Evolutionary conservation across 2,888 invertebrate species (phyloP).

Genomic region (Leptogaster cylindrica): DNA sequence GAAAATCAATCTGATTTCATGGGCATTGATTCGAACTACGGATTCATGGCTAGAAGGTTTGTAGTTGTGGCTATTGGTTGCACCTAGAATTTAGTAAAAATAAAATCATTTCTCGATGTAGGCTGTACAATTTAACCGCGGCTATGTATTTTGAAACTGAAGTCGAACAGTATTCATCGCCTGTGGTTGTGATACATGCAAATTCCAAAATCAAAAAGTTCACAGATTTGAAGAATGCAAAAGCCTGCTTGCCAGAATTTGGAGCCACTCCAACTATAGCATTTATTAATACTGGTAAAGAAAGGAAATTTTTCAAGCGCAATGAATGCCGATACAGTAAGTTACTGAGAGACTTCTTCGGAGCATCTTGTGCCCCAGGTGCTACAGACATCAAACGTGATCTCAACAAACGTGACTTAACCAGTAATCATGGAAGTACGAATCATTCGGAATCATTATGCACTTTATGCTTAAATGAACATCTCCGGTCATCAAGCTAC

Average conservation of each 20-base stretch:
- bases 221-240: constrained; percentile 65
- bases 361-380: constrained; percentile 69
- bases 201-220: constrained; percentile 62
- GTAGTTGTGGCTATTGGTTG: constrained; percentile 50
- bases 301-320: constrained; percentile 60
- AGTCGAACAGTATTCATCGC: constrained; percentile 62
- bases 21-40: constrained; percentile 69
- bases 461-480: constrained; percentile 50
- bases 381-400: constrained; percentile 64
- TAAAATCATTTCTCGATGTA: constrained; percentile 53
- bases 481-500: neutral
- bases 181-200: constrained; percentile 66
- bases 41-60: constrained; percentile 69
- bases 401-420: constrained; percentile 44
- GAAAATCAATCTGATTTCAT: constrained; percentile 66
- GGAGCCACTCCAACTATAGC: constrained; percentile 72
- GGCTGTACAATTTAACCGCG: constrained; percentile 66
- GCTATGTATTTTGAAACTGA: constrained; percentile 68
- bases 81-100: neutral
- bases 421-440: no score
- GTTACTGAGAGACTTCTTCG: constrained; percentile 66
- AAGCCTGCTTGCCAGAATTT: constrained; percentile 72
- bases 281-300: constrained; percentile 66
- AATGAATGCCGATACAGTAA: constrained; percentile 67
- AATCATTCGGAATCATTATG: constrained; percentile 52